Conservation (phyloP, 2,113 vertebrate genomes). For the Myiopsitta monachus region DNA sequence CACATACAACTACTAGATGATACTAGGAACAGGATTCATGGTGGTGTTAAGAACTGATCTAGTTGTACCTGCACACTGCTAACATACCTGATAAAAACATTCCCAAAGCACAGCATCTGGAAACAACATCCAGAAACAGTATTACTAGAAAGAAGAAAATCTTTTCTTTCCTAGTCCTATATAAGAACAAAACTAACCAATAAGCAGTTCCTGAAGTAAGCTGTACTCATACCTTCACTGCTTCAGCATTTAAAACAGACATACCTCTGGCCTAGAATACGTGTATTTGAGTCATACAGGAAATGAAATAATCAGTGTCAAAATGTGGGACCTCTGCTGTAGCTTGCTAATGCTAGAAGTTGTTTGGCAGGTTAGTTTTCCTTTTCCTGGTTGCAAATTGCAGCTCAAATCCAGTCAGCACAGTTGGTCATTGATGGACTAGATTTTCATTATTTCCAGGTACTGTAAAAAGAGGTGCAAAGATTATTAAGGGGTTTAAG, state of each 20-base stretch:
- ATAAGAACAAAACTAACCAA: neutral
- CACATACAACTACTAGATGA: neutral
- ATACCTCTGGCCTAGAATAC: neutral
- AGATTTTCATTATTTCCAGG: neutral
- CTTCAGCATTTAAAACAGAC: neutral
- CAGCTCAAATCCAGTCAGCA: neutral
- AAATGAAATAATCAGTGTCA: neutral
- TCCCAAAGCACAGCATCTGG: neutral
- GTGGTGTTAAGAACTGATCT: neutral
- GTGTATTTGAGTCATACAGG: neutral
- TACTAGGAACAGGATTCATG: neutral
- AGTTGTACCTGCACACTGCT: neutral
- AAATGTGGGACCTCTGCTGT: neutral
- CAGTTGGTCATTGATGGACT: neutral
- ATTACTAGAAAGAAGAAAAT: neutral
- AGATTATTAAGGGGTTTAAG: conserved; percentile 41
- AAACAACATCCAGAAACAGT: neutral
- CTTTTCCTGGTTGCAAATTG: neutral
- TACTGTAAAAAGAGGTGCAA: neutral
- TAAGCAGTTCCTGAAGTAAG: neutral
- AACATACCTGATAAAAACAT: neutral
- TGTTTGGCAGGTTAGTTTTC: neutral
- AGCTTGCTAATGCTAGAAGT: neutral
- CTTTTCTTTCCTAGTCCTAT: neutral
- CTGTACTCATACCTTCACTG: neutral